Percentiles rank a stretch among this genome's conserved stretches.
These are phyloP conservation scores for Hylaeus volcanicus DNA, from an alignment of 1,140 invertebrate genomes.

Conservation along the genomic window DNA sequence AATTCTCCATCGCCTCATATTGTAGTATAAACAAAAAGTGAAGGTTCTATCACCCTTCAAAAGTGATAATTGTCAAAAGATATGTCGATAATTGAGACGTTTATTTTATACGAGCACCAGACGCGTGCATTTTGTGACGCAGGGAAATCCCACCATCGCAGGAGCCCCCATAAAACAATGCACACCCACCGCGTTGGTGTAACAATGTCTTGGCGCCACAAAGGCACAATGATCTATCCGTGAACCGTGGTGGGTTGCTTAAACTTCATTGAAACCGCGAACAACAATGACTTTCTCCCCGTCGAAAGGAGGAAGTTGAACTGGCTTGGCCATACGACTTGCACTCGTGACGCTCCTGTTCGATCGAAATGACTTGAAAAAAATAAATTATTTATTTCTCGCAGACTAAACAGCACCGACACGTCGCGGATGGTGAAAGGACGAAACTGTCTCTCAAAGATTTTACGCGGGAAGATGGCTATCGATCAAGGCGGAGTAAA, in stretches of 20 bases:
- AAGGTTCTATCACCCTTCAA: too few species aligned
- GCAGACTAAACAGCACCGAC: slow-evolving; percentile 25
- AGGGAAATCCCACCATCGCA: too few species aligned
- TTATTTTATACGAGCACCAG: too few species aligned
- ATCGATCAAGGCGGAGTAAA: neutral
- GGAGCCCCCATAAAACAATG: slow-evolving; percentile 48
- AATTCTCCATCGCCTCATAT: too few species aligned
- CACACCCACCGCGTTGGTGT: slow-evolving; percentile 52
- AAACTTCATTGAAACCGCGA: slow-evolving; percentile 63
- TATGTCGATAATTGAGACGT: too few species aligned
- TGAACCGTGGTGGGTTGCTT: slow-evolving; percentile 44
- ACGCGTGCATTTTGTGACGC: too few species aligned
- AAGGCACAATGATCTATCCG: slow-evolving; percentile 49
- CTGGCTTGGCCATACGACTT: slow-evolving; percentile 40
- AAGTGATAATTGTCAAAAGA: too few species aligned
- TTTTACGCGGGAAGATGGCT: neutral
- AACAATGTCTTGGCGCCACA: slow-evolving; percentile 58
- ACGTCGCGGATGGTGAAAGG: slow-evolving; percentile 46
- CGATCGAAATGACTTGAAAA: slow-evolving; percentile 2
- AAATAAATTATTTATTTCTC: slow-evolving; percentile 64
- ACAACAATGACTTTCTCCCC: slow-evolving; percentile 67
- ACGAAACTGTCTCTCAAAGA: neutral
- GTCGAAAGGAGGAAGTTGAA: slow-evolving; percentile 65
- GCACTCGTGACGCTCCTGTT: slow-evolving; percentile 52
- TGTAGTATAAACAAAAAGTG: too few species aligned